Evolutionary conservation across 2,113 vertebrate genomes (phyloP).

Genomic region (Nibea albiflora): DNA sequence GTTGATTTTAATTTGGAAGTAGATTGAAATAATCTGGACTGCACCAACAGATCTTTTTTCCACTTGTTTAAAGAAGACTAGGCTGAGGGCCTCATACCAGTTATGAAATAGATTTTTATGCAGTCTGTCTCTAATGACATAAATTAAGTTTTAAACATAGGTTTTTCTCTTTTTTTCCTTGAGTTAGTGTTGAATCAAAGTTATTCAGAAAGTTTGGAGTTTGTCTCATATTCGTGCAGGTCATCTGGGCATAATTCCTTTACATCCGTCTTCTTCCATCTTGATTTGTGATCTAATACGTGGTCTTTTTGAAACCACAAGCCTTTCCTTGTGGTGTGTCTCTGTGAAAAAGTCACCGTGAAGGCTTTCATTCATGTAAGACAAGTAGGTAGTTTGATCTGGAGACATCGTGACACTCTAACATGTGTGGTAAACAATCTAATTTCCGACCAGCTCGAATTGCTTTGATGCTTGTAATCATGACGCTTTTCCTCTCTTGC

Average conservation of each 20-base stretch:
- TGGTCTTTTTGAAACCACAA: conserved; percentile 10
- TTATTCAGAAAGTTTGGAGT: neutral
- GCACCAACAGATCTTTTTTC: neutral
- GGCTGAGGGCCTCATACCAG: too few relatives aligned
- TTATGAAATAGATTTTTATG: neutral
- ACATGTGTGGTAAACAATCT: conserved; percentile 38
- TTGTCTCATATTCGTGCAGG: neutral
- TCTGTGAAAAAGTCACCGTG: neutral
- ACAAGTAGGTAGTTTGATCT: conserved; percentile 20
- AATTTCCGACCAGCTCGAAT: conserved; percentile 49
- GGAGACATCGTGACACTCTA: conserved; percentile 28
- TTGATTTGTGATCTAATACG: conserved; percentile 5
- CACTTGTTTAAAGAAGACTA: neutral
- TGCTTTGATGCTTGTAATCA: conserved; percentile 59
- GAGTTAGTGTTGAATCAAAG: neutral
- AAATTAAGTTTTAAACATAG: neutral
- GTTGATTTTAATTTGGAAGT: neutral
- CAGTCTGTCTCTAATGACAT: neutral
- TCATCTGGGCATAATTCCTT: neutral
- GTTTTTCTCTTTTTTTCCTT: neutral
- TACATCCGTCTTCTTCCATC: neutral
- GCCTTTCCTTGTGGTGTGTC: neutral
- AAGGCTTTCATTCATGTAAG: conserved; percentile 50
- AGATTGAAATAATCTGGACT: neutral
- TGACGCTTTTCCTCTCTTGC: conserved; percentile 1